Conservation (phyloP, 2,888 invertebrate genomes). For the Papilio demoleus region DNA sequence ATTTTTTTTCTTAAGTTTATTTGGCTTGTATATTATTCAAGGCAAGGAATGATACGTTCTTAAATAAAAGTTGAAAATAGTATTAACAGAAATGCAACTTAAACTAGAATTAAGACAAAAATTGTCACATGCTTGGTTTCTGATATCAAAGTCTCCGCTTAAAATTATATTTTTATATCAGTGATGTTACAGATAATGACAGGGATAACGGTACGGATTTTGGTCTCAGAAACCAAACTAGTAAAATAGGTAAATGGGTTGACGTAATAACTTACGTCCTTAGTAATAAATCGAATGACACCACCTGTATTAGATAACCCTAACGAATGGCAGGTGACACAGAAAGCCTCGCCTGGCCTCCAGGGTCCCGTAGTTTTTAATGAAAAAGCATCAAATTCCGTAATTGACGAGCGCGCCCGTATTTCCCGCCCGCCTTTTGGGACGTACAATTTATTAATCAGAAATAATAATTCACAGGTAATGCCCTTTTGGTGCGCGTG, state of each 20-base stretch:
- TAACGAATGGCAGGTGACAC: slow-evolving; percentile 60
- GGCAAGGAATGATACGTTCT: background rate
- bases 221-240: too few relatives aligned
- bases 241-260: background rate
- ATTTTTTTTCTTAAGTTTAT: background rate
- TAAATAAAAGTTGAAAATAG: too few relatives aligned
- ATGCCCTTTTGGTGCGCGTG: slow-evolving; percentile 61
- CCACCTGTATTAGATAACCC: slow-evolving; percentile 47
- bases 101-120: too few relatives aligned
- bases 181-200: too few relatives aligned
- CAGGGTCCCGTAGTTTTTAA: slow-evolving; percentile 70
- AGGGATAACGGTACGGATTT: too few relatives aligned
- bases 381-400: slow-evolving; percentile 81
- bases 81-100: too few relatives aligned
- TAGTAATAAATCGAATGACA: slow-evolving; percentile 42
- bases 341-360: slow-evolving; percentile 59
- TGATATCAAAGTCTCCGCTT: too few relatives aligned
- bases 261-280: slow-evolving; percentile 8
- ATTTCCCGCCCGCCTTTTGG: slow-evolving; percentile 64
- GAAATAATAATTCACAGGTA: slow-evolving; percentile 83
- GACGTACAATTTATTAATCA: slow-evolving; percentile 82
- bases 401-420: slow-evolving; percentile 73
- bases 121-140: too few relatives aligned
- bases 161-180: too few relatives aligned
- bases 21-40: background rate